Percentiles rank a stretch among this genome's conserved stretches.
Evolutionary conservation across 2,113 vertebrate genomes (phyloP).

Genomic region (Atherinomorus stipes): DNA sequence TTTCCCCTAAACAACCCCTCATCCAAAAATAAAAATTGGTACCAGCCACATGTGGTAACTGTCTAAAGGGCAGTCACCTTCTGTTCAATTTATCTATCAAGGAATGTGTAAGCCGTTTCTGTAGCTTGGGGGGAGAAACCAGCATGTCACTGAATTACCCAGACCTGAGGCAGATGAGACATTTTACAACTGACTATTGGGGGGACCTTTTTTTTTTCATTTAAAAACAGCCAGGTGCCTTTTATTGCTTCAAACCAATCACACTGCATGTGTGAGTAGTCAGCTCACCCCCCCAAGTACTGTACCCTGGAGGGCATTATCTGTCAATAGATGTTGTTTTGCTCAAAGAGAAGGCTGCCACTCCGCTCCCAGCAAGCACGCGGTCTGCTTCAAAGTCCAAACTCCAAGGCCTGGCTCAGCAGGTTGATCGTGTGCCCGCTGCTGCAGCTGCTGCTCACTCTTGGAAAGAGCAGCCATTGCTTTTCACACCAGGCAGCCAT

Average conservation of each 20-base stretch:
- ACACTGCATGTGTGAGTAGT: background rate
- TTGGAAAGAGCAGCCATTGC: constrained; percentile 23
- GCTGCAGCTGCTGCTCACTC: constrained; percentile 23
- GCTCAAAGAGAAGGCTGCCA: constrained; percentile 40
- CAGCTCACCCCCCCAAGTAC: constrained; percentile 1
- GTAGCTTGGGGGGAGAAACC: background rate
- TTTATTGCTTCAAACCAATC: background rate
- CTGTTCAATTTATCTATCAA: background rate
- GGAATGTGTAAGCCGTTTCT: background rate
- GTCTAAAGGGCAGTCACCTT: background rate
- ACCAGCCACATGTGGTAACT: background rate
- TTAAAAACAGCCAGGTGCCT: background rate
- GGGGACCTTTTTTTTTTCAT: background rate
- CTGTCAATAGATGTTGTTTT: constrained; percentile 56
- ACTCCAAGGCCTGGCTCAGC: constrained; percentile 69
- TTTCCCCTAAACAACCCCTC: constrained; percentile 6
- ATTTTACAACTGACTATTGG: background rate
- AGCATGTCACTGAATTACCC: background rate
- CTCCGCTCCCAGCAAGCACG: constrained; percentile 39
- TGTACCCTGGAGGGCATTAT: constrained; percentile 32
- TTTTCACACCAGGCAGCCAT: constrained; percentile 4
- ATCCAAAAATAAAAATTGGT: too few relatives aligned
- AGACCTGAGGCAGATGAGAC: background rate
- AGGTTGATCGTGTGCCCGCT: constrained; percentile 40
- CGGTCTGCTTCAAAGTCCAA: constrained; percentile 69